A percentile compares a stretch with the other conserved stretches of the same genome.
Evolutionary conservation across 1,140 invertebrate species (phyloP).

Genomic region (Drosophila nigromelanica): DNA sequence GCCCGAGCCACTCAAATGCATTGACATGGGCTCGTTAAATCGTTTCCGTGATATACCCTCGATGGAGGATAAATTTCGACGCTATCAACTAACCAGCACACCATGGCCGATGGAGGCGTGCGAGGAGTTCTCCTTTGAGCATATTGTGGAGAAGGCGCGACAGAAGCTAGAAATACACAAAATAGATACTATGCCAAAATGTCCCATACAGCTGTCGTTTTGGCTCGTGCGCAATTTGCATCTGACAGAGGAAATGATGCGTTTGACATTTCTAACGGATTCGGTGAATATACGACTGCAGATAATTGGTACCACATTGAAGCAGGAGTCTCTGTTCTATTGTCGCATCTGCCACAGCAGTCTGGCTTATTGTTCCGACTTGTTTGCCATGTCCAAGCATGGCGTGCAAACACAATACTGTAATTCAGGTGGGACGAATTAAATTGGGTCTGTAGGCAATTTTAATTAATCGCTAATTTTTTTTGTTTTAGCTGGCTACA

Average conservation of each 20-base stretch:
- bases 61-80: conserved; percentile 77
- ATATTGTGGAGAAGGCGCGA: conserved; percentile 84
- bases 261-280: conserved; percentile 88
- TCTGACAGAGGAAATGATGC: conserved; percentile 85
- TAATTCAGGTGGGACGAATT: conserved; percentile 86
- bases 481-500: conserved; percentile 86
- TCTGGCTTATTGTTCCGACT: conserved; percentile 88
- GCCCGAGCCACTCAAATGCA: conserved; percentile 84
- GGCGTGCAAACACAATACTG: conserved; percentile 93
- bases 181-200: conserved; percentile 85
- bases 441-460: too few relatives aligned
- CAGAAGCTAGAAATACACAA: conserved; percentile 75
- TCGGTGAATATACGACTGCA: conserved; percentile 87
- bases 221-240: conserved; percentile 89
- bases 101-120: conserved; percentile 87
- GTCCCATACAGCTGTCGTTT: conserved; percentile 89
- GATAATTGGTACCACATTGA: conserved; percentile 86
- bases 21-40: conserved; percentile 84
- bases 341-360: conserved; percentile 87
- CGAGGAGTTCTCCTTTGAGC: conserved; percentile 87
- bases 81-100: conserved; percentile 84
- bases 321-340: conserved; percentile 85
- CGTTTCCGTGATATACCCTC: conserved; percentile 81
- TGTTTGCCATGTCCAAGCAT: conserved; percentile 93
- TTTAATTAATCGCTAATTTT: background rate